A percentile compares a stretch with the other conserved stretches of the same genome.
These are phyloP conservation scores for Hormaphis cornu DNA, from an alignment of 1,140 invertebrate genomes.

Conservation along the genomic window DNA sequence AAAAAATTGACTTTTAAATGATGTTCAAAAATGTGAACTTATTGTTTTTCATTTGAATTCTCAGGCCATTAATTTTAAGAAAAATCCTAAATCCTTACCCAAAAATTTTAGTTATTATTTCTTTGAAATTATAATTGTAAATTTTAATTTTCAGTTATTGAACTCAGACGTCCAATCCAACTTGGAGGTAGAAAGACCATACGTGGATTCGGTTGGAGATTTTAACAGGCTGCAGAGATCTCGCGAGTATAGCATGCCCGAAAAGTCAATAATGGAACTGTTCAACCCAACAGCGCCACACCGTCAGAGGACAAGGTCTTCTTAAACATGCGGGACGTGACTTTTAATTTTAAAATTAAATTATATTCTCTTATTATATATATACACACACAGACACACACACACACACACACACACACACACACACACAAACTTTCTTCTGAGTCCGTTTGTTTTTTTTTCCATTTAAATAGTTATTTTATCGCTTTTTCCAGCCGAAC, in stretches of 20 bases:
- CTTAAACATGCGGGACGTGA: neutral
- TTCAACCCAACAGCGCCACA: constrained; percentile 6
- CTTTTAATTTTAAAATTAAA: neutral
- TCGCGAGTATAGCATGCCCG: constrained; percentile 10
- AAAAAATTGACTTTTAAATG: too few species aligned
- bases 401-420: too few species aligned
- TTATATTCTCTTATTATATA: neutral
- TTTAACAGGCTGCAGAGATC: neutral
- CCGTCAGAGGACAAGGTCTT: constrained; percentile 17
- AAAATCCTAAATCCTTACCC: too few species aligned
- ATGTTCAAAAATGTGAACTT: too few species aligned
- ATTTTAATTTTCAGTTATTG: constrained; percentile 27
- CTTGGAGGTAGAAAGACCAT: constrained; percentile 7
- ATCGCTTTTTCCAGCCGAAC: neutral
- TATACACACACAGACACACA: neutral
- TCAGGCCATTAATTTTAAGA: too few species aligned
- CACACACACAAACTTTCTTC: constrained; percentile 11
- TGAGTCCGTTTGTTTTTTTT: constrained; percentile 3
- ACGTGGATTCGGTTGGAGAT: neutral
- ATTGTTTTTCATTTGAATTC: too few species aligned
- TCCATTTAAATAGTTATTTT: neutral
- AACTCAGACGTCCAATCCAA: neutral
- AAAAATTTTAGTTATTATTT: too few species aligned
- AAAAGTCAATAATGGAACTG: constrained; percentile 23
- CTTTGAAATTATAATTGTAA: too few species aligned